phyloP scores from a whole-genome alignment of 2,888 invertebrate species.

The Flabesymbios commensalis region DNA sequence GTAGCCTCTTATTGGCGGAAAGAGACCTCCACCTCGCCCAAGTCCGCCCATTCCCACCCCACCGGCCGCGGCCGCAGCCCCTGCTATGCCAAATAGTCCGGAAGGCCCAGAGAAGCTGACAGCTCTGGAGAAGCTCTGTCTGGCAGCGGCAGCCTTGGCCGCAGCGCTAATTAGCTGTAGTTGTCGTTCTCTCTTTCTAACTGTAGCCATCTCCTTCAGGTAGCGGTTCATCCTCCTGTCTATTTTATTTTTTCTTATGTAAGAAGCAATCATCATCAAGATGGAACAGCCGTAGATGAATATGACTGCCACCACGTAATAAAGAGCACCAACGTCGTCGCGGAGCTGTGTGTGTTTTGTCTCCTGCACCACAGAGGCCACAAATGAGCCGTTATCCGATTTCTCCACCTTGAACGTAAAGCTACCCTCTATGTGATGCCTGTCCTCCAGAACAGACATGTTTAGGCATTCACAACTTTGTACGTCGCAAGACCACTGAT shows the following conservation, averaged over 20 bases:
- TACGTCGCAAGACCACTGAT: no score
- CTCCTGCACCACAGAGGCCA: slow-evolving; percentile 22
- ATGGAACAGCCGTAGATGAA: slow-evolving; percentile 58
- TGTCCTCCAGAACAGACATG: no score
- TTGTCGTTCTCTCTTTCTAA: slow-evolving; percentile 33
- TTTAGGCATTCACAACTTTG: no score
- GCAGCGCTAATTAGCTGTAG: slow-evolving; percentile 28
- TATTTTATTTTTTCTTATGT: slow-evolving; percentile 57
- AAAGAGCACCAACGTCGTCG: slow-evolving; percentile 56
- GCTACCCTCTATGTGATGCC: background rate
- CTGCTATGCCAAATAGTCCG: no score
- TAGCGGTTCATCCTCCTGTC: slow-evolving; percentile 54
- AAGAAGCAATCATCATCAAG: slow-evolving; percentile 60
- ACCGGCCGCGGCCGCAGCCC: no score
- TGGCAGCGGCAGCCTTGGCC: slow-evolving; percentile 25
- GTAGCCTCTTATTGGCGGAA: no score
- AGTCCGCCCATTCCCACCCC: no score
- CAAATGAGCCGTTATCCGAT: slow-evolving; percentile 23
- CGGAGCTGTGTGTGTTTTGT: background rate
- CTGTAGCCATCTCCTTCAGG: slow-evolving; percentile 43
- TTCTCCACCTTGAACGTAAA: slow-evolving; percentile 27
- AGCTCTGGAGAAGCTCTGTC: no score
- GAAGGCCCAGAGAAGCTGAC: no score
- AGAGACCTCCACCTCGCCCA: no score
- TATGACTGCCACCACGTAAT: slow-evolving; percentile 60